Percentiles rank a stretch among this genome's conserved stretches.
phyloP scores from a whole-genome alignment of 2,888 invertebrate species.

The Temnothorax unifasciatus region DNA sequence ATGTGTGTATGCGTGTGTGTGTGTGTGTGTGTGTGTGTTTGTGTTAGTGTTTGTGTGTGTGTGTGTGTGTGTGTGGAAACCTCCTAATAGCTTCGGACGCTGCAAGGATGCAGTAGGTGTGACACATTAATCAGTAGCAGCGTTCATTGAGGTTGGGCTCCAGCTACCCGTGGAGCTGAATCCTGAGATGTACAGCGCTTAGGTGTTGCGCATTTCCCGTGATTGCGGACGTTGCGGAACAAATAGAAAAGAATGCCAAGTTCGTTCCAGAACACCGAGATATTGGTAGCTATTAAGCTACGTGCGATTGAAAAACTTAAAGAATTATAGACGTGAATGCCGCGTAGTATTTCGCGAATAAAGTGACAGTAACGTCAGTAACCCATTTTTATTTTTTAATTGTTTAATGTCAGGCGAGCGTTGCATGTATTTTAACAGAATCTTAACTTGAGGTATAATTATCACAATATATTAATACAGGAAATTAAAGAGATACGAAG shows the following conservation, averaged over 20 bases:
- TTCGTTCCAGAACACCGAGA: not conserved
- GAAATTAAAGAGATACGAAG: not conserved
- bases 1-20: not conserved
- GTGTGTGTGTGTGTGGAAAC: not conserved
- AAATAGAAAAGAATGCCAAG: slow-evolving; percentile 23
- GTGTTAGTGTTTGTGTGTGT: too few relatives aligned
- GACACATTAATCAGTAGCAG: slow-evolving; percentile 79
- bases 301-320: not conserved
- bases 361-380: too few relatives aligned
- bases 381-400: not conserved
- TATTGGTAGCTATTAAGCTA: slow-evolving; percentile 1
- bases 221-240: slow-evolving; percentile 12
- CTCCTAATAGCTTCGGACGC: slow-evolving; percentile 55
- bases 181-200: slow-evolving; percentile 41
- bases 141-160: slow-evolving; percentile 71
- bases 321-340: not conserved
- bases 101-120: slow-evolving; percentile 71
- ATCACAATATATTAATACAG: not conserved
- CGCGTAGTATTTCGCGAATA: not conserved
- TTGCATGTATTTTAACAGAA: not conserved
- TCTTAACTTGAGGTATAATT: not conserved
- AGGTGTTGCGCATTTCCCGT: slow-evolving; percentile 14
- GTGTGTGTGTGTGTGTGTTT: too few relatives aligned
- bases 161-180: slow-evolving; percentile 57
- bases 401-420: not conserved